Evolutionary conservation across 1,140 invertebrate species (phyloP), one percentile per base, ranked within the genome.

Genomic region (Tribolium castaneum): DNA sequence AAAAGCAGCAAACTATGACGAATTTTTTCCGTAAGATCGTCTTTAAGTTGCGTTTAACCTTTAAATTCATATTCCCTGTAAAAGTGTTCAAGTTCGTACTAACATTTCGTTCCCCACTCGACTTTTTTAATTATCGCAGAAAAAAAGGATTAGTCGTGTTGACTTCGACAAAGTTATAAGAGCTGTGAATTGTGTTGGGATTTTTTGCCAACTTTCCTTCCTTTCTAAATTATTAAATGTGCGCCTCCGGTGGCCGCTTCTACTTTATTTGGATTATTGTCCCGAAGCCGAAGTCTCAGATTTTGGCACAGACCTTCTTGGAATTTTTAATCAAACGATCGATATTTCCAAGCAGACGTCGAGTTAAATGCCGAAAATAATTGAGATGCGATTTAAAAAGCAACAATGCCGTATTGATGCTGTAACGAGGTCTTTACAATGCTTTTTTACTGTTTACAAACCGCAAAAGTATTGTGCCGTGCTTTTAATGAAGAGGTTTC

Each of bases 271-370:
- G 16, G 52, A 56, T 35, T 66, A 9, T 14, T 52, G 5, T 39
- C 30, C 30, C 59, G 13, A 30, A 30, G 22, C 4, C 19, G 22
- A 30, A 25, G 56, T 62, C 12, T 62, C 30, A 62, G 22, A 30
- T 62, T 62, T 62, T 25, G 19, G 12, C 25, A 10, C 2, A 30
- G 10, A 52, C 7, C 39, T 12, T 66, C 14, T 34, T 35, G 59
- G 59, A 66, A 66, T 66, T 66, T 66, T 66, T 66, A 66, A 66
- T 66, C 59, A 66, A 66, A 59, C 14, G 54, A 25, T 59, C 54
- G 54, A 30, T 59, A n/a, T 14, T 25, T 52, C 3, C 6, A 52
- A 19, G 12, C 13, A 10, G 39, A 9, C 39, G n/a, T 30, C 25
- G 39, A 45, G 9, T 45, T 45, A 45, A 6, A 45, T 45, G 7